Evolutionary conservation across 1,140 invertebrate species (phyloP), one percentile per base, ranked within the genome.

Genomic region (Eupeodes corollae): DNA sequence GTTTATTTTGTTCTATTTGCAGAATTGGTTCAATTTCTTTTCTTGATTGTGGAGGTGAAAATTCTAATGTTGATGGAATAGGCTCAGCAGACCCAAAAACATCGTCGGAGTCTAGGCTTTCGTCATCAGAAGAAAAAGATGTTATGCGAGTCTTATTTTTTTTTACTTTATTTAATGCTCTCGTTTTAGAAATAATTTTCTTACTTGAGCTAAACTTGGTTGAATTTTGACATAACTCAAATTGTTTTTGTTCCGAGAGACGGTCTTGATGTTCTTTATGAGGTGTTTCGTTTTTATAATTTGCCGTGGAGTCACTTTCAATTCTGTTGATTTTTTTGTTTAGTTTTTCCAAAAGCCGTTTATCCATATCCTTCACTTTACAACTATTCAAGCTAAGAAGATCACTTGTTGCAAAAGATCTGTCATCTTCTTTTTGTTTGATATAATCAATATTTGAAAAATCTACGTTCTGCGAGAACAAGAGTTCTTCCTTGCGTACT

Each of bases 251-350:
- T 54, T 75, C 71, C 11, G 73, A 53, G 49, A 46, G 48, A 37
- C 50, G 43, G 35, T 63, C 67, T 51, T n/a, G n/a, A n/a, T n/a
- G n/a, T 38, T 79, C 74, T 44, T 78, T 77, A 53, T 77, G 75
- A 51, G 79, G 70, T 55, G 78, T 80, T 47, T 82, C 79, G 3
- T 78, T 81, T 60, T 78, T 75, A 2, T 79, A 80, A 56, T 78
- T 80, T 2, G 79, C 80, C 0, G 79, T 79, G 1, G 79, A 81
- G 61, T 82, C 79, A 52, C 79, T 81, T 67, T 82, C 79, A 40
- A 82, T 82, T 64, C 80, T 79, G 56, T 79, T 81, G 5, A 82
- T 61, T 70, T 82, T 82, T n/a, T 77, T 80, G 63, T 79, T 82
- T 9, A 82, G 61, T 13, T 79, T 77, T 59, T 82, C 79, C 32